These are phyloP conservation scores for Natrix natrix DNA, from an alignment of 2,797 vertebrate species.

Conservation along the genomic window DNA sequence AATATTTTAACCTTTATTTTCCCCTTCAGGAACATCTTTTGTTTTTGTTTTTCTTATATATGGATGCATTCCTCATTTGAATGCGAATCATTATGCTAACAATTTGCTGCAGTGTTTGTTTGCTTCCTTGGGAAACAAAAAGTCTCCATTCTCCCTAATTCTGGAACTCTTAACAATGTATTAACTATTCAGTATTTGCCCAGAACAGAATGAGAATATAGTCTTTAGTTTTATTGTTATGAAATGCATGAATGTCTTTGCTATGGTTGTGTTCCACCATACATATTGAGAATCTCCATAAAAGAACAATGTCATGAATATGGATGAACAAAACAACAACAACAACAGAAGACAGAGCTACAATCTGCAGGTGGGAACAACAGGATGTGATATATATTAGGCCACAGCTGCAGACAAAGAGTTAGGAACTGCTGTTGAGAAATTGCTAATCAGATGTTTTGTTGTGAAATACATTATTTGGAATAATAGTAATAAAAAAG, in stretches of 20 bases:
- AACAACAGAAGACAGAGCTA: neutral
- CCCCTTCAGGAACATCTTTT: neutral
- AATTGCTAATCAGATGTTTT: neutral
- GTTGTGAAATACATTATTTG: neutral
- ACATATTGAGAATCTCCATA: neutral
- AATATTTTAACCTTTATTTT: neutral
- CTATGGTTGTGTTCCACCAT: neutral
- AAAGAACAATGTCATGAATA: neutral
- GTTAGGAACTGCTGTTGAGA: neutral
- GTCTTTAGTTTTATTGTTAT: neutral
- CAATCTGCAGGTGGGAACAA: neutral
- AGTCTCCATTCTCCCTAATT: neutral
- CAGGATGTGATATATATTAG: neutral
- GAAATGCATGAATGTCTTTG: neutral
- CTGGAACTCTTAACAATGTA: neutral
- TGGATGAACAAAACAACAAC: neutral
- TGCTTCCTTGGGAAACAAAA: constrained; percentile 18
- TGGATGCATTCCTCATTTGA: neutral
- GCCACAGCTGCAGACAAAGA: neutral
- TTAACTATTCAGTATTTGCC: constrained; percentile 23
- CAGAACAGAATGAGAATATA: neutral
- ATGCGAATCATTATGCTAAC: neutral
- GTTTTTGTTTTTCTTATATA: neutral
- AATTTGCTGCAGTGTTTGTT: constrained; percentile 11
- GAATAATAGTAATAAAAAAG: neutral